These are phyloP conservation scores for Pterobdella sp. DNA, from an alignment of 2,888 invertebrate genomes.

Conservation along the genomic window DNA sequence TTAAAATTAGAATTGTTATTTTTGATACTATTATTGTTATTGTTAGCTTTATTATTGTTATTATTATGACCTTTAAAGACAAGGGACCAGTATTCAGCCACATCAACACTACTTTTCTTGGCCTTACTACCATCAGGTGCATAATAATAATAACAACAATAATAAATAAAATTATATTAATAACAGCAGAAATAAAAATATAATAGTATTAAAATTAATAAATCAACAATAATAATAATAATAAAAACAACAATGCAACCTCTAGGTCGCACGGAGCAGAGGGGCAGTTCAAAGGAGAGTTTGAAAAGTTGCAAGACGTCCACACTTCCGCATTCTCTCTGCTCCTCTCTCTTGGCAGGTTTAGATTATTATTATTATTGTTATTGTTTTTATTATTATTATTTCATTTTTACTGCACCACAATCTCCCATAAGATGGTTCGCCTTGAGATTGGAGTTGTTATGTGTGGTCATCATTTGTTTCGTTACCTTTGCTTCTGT, in stretches of 20 bases:
- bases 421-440: too few relatives aligned
- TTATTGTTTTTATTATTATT: too few relatives aligned
- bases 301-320: slow-evolving; percentile 55
- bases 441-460: slow-evolving; percentile 81
- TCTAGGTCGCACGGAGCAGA: slow-evolving; percentile 64
- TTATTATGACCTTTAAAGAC: slow-evolving; percentile 56
- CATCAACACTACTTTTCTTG: slow-evolving; percentile 77
- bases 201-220: too few relatives aligned
- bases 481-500: slow-evolving; percentile 79
- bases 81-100: slow-evolving; percentile 93
- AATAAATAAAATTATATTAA: too few relatives aligned
- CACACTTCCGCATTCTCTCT: slow-evolving; percentile 87
- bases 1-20: too few relatives aligned
- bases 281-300: slow-evolving; percentile 60
- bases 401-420: too few relatives aligned
- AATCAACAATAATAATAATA: too few relatives aligned
- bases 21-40: too few relatives aligned
- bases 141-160: neutral
- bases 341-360: slow-evolving; percentile 70
- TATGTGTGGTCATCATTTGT: slow-evolving; percentile 76
- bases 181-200: too few relatives aligned
- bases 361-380: too few relatives aligned
- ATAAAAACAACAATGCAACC: too few relatives aligned
- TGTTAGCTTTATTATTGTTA: too few relatives aligned
- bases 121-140: slow-evolving; percentile 81